Evolutionary conservation across 2,888 invertebrate genomes (phyloP), one percentile per base, ranked within the genome.

Genomic region (Pseudococcus jackbeardsleyi): DNA sequence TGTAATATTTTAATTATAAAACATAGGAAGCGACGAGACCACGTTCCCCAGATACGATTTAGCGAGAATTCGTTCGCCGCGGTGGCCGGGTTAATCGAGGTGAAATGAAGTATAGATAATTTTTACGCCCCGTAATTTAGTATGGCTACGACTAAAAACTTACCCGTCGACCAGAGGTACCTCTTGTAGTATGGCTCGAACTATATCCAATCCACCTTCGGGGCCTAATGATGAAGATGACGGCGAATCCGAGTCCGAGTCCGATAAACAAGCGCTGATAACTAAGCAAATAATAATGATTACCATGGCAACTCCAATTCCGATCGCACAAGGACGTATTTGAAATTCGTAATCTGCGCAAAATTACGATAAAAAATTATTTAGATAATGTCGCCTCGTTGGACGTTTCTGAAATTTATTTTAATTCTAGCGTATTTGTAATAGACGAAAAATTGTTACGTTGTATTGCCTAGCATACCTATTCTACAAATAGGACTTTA

Each of bases 141-240:
- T 50, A 50, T 12, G 15, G 48, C 4, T 50, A 50, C 15, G 15
- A 15, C 15, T 15, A 12, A 48, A 85, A 39, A 91, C 92, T 91
- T 90, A 93, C 94, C 94, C 94, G 90, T 94, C 94, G 90, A 94
- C 94, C 17, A 94, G 93, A 2, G 94, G 94, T n/a, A 94, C 94
- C 90, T 94, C 94, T 84, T 93, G 93, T 82, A 94, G 92, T 88
- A 94, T 94, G 91, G 94, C 93, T 90, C 93, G 93, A 86, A 94
- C 94, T 7, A 93, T 93, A 90, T 94, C 94, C 26, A 94, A 92
- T 72, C 85, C 48, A 9, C 85, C 72, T 48, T 88, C 85, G 11
- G 85, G 85, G 64, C 85, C 85, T 82, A 88, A 59, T 8, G 88
- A 88, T 15, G 86, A 86, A 12, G 88, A 88, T 19, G 88, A 79